Base-by-base conservation (phyloP, 2,113 vertebrate species). In the Saguinus midas region DNA sequence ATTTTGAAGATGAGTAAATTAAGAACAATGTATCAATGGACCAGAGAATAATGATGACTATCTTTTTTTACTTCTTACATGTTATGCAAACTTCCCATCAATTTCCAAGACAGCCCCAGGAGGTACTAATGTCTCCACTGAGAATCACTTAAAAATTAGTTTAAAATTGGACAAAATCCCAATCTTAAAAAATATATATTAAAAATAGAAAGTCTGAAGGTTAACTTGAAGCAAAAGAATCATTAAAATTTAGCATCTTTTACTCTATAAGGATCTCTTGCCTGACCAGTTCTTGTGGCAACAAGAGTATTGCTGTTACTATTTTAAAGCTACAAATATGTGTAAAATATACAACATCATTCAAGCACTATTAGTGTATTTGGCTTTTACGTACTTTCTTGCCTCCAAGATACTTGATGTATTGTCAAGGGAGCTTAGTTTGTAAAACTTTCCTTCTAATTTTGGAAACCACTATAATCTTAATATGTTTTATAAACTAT, bases 271-370 rank as follows among this genome's bases (percentile, higher is more conserved):
- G 4, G n/a, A 82, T 89, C 82, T 97, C 96, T 21, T 81, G 23
- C 93, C 95, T 92, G 95, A 52, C 35, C 79, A 95, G 72, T 92
- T 95, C 45, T 94, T 83, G 16, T 32, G 70, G 83, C 13, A 96
- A 90, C 48, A 90, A 82, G 5, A 90, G 21, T 94, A 86, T 72
- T 84, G 86, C 45, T 81, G 87, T 94, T 96, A 92, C 85, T 96
- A 96, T 97, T 96, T 96, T 97, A 75, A 95, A 96, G 29, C 64
- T 88, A 88, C 80, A 95, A 96, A 84, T 96, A 97, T 91, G 95
- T 92, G 32, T 94, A 97, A 97, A 81, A 70, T 94, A 97, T 8
- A 95, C 95, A 97, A 80, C 52, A 97, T 91, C 66, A 68, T 48
- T 97, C 92, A 92, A 94, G 73, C 61, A 86, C 68, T 90, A 68